Evolutionary conservation across 2,888 invertebrate species (phyloP), one percentile per base, ranked within the genome.

Genomic region (Linnaemya tessellans): DNA sequence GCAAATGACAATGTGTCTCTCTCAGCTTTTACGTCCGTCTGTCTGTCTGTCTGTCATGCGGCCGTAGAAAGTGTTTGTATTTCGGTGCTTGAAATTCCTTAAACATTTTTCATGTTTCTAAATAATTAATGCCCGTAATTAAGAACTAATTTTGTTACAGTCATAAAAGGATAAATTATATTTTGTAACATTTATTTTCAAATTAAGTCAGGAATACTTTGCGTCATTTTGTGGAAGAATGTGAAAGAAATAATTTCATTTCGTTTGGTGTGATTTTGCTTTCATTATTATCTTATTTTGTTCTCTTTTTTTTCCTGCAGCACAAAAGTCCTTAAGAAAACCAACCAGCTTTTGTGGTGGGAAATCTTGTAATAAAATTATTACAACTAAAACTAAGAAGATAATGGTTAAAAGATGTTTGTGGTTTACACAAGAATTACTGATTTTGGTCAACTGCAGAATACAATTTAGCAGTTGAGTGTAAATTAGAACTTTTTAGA

Each of bases 1-100:
- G 91, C 90, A 91, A 91, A 91, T 91, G 88, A 73, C 74, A 67
- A 11, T 38, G 54, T 56, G 58, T 73, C 41, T 41, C 41, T 41
- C 11, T 41, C 41, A 11, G 41, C 11, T 64, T n/a, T n/a, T n/a
- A n/a, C 62, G 75, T 80, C 67, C 73, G 56, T 81, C 41, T 41
- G 41, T 41, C 41, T 41, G 41, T 41, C 64, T 70, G 75, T 78
- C 70, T 73, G 56, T 81, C 65, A 20, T 25, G 25, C n/a, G 46
- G 30, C 56, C 62, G 46, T 30, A 13, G 25, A 4, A 67, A 35
- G 11, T 38, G 30, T 68, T 25, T 56, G 41, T 64, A 4, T n/a
- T 49, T 56, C 11, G 46, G 58, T 56, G 22, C 67, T 73, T 79
- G 41, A 87, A 87, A 88, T 87, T 84, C 54, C 56, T 70, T 79